Conservation (phyloP, 2,888 invertebrate genomes). For the Morpho achilles region DNA sequence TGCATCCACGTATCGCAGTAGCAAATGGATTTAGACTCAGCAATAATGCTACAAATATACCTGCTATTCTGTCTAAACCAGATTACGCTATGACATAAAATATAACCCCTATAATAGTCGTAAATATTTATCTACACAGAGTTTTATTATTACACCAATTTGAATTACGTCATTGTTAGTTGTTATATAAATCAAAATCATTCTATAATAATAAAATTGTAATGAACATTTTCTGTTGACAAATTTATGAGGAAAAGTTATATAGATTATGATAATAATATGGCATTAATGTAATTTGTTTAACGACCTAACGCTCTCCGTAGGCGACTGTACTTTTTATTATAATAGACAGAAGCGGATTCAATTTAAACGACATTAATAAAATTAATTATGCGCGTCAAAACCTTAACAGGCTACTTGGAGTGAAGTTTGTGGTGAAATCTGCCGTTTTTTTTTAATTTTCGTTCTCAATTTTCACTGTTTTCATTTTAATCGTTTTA, state of each 20-base stretch:
- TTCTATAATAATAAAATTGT: background rate
- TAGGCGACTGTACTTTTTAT: slow-evolving; percentile 32
- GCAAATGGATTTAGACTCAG: too few species aligned
- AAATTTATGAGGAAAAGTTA: slow-evolving; percentile 14
- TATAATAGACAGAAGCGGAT: slow-evolving; percentile 34
- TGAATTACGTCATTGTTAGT: too few species aligned
- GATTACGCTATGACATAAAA: too few species aligned
- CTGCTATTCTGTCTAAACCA: too few species aligned
- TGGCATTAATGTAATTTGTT: slow-evolving; percentile 27
- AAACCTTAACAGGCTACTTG: slow-evolving; percentile 28
- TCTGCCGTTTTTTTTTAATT: slow-evolving; percentile 22
- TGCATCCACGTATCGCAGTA: too few species aligned
- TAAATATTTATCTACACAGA: too few species aligned
- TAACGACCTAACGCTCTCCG: slow-evolving; percentile 30
- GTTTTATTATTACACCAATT: too few species aligned
- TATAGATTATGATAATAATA: slow-evolving; percentile 18
- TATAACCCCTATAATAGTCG: too few species aligned
- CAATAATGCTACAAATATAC: too few species aligned
- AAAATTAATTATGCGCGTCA: slow-evolving; percentile 36
- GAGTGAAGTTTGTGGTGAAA: slow-evolving; percentile 34
- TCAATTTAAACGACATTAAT: slow-evolving; percentile 37
- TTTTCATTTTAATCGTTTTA: slow-evolving; percentile 21
- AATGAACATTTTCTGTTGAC: slow-evolving; percentile 3
- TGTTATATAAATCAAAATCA: background rate
- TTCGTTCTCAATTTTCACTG: slow-evolving; percentile 25